A percentile compares a stretch with the other conserved stretches of the same genome.
These are phyloP conservation scores for Zeugodacus cucurbitae DNA, from an alignment of 1,140 invertebrate species.

Conservation along the genomic window DNA sequence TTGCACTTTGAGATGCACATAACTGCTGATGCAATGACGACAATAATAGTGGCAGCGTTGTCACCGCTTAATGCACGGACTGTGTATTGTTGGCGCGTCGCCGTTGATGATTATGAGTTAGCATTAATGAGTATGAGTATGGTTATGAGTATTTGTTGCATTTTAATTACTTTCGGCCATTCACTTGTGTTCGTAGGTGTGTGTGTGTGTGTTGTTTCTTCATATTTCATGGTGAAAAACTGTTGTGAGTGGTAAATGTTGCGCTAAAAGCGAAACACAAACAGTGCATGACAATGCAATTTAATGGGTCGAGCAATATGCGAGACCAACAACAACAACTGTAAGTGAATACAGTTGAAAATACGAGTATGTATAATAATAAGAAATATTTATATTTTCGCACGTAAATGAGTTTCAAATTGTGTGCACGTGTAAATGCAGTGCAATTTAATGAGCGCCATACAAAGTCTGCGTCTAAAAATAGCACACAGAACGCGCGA, in stretches of 20 bases:
- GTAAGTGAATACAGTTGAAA: background rate
- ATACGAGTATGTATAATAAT: background rate
- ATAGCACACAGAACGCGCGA: background rate
- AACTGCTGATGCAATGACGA: background rate
- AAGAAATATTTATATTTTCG: background rate
- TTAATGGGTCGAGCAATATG: background rate
- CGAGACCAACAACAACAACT: background rate
- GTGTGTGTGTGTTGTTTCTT: background rate
- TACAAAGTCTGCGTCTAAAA: background rate
- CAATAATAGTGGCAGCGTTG: background rate
- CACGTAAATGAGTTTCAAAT: background rate
- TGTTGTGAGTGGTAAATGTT: background rate
- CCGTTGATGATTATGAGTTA: background rate
- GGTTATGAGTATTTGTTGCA: background rate
- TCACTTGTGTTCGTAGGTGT: background rate
- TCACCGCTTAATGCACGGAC: background rate
- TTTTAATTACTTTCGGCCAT: background rate
- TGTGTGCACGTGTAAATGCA: background rate
- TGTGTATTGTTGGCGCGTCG: background rate
- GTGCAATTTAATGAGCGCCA: background rate
- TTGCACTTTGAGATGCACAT: background rate
- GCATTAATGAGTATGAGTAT: background rate
- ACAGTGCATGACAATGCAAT: conserved; percentile 5
- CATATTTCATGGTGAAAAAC: background rate
- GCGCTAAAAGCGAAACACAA: background rate